Conservation (phyloP, 2,888 invertebrate genomes). For the Alitta virens region DNA sequence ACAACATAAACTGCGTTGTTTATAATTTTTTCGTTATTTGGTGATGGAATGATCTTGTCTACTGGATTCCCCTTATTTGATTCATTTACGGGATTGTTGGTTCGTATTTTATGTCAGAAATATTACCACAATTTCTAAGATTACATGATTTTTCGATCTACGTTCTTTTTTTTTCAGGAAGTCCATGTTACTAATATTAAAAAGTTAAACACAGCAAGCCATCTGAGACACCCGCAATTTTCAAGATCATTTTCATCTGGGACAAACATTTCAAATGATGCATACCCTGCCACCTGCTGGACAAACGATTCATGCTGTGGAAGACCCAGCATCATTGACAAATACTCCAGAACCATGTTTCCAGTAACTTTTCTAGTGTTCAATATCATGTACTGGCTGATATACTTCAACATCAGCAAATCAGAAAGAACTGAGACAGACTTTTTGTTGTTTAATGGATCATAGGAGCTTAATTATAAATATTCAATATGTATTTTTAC, state of each 20-base stretch:
- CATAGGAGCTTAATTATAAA: too few species aligned
- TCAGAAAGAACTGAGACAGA: not conserved
- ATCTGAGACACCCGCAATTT: conserved; percentile 13
- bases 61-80: too few species aligned
- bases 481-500: too few species aligned
- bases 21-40: too few species aligned
- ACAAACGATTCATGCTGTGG: not conserved
- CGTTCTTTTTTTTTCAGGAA: conserved; percentile 20
- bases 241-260: too few species aligned
- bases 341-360: conserved; percentile 26
- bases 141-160: too few species aligned
- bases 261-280: not conserved
- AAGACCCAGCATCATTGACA: conserved; percentile 25
- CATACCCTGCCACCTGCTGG: not conserved
- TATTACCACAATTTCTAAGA: too few species aligned
- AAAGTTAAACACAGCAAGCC: conserved; percentile 27
- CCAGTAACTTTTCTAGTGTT: conserved; percentile 25
- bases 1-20: too few species aligned
- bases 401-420: conserved; percentile 23
- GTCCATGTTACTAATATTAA: conserved; percentile 23
- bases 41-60: too few species aligned
- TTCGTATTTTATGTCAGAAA: too few species aligned
- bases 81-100: too few species aligned
- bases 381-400: conserved; percentile 30
- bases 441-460: too few species aligned